These are phyloP conservation scores for Listronotus oregonensis DNA, from an alignment of 1,140 invertebrate species.

Conservation along the genomic window DNA sequence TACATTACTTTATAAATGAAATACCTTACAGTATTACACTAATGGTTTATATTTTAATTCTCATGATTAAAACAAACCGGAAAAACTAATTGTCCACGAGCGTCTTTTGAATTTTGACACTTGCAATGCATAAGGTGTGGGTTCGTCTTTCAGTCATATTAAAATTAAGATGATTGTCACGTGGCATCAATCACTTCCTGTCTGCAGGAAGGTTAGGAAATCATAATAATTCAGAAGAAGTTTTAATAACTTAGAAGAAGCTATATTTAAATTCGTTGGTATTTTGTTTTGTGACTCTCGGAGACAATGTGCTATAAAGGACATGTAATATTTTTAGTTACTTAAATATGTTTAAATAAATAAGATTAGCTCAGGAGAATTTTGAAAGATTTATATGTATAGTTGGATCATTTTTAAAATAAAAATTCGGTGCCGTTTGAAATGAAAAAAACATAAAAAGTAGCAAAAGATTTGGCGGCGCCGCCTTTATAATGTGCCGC, in stretches of 20 bases:
- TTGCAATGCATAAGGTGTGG: constrained; percentile 22
- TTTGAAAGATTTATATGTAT: too few species aligned
- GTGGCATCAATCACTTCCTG: constrained; percentile 29
- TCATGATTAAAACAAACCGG: constrained; percentile 23
- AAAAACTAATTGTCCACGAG: constrained; percentile 28
- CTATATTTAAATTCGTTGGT: not conserved
- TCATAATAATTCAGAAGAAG: constrained; percentile 13
- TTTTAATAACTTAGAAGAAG: not conserved
- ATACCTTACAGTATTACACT: not conserved
- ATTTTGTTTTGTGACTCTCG: not conserved
- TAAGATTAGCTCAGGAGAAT: too few species aligned
- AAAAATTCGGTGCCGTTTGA: too few species aligned
- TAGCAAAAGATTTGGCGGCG: too few species aligned
- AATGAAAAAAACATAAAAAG: too few species aligned
- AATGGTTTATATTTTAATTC: constrained; percentile 3
- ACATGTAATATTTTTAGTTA: too few species aligned
- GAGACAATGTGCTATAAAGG: too few species aligned
- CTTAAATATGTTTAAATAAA: too few species aligned
- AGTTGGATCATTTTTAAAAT: too few species aligned
- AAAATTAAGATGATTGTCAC: constrained; percentile 22
- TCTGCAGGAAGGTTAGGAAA: constrained; percentile 27
- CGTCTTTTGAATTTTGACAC: constrained; percentile 30
- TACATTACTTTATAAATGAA: not conserved
- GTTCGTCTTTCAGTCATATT: constrained; percentile 12
- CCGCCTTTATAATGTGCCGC: too few species aligned